Conservation (phyloP, 2,797 vertebrate genomes). For the Naso thynnoides region DNA sequence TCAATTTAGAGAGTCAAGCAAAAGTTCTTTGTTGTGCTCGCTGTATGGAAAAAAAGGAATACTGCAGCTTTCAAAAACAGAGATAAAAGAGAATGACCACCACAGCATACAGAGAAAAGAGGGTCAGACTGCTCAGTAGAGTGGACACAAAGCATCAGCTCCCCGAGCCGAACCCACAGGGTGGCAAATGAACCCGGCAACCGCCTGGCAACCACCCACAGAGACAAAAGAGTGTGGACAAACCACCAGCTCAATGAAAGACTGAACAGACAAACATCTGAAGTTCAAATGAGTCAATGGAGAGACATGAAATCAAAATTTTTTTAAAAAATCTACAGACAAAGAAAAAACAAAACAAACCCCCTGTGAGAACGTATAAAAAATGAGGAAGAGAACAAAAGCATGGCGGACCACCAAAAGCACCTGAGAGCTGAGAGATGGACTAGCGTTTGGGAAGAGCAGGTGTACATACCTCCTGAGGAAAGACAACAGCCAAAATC, state of each 20-base stretch:
- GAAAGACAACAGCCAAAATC: constrained; percentile 99
- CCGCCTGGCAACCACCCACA: constrained; percentile 66
- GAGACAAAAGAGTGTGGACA: constrained; percentile 70
- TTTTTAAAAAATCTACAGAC: constrained; percentile 62
- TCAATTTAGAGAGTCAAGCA: constrained; percentile 34
- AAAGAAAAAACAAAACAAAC: constrained; percentile 63
- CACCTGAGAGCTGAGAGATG: constrained; percentile 86
- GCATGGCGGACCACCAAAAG: constrained; percentile 88
- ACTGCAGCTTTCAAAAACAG: constrained; percentile 81
- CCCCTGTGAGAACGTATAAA: constrained; percentile 67
- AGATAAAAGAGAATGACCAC: constrained; percentile 78
- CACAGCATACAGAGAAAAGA: constrained; percentile 77
- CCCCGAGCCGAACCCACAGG: constrained; percentile 37
- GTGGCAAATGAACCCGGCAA: constrained; percentile 62
- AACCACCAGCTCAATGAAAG: constrained; percentile 75
- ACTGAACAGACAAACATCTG: constrained; percentile 74
- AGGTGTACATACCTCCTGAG: constrained; percentile 99
- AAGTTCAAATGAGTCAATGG: constrained; percentile 80
- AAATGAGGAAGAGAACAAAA: constrained; percentile 73
- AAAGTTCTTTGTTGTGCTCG: constrained; percentile 58
- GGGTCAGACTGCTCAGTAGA: constrained; percentile 60
- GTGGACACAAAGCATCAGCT: constrained; percentile 73
- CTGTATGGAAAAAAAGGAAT: constrained; percentile 67
- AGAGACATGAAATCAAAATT: constrained; percentile 73
- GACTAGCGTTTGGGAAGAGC: constrained; percentile 85